Evolutionary conservation across 2,797 vertebrate genomes (phyloP).

Genomic region (Silurus lanzhouensis): DNA sequence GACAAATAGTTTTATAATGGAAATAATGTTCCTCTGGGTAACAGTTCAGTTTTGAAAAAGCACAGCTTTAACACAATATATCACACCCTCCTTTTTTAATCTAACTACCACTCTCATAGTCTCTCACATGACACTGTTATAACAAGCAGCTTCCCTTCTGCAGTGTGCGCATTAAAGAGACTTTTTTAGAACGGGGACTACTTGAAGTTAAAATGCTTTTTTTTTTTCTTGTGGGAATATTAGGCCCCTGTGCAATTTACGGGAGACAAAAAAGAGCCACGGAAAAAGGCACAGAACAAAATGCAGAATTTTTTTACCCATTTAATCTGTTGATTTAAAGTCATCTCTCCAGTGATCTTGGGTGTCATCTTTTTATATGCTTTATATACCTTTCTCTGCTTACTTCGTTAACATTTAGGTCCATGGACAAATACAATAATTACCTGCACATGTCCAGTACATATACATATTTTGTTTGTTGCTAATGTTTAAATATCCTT

Average conservation of each 20-base stretch:
- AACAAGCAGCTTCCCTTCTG: constrained; percentile 34
- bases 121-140: constrained; percentile 19
- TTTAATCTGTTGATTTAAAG: constrained; percentile 60
- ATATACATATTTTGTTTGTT: not conserved
- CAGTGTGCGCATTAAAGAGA: constrained; percentile 49
- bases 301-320: constrained; percentile 57
- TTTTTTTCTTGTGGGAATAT: constrained; percentile 49
- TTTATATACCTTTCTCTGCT: constrained; percentile 39
- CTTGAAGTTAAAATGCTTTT: constrained; percentile 55
- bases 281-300: constrained; percentile 49
- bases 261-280: constrained; percentile 36
- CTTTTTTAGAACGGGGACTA: constrained; percentile 44
- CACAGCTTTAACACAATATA: constrained; percentile 19
- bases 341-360: constrained; percentile 54
- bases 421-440: not conserved
- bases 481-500: not conserved
- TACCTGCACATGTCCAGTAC: not conserved
- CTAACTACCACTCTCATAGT: not conserved
- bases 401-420: constrained; percentile 29
- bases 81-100: not conserved
- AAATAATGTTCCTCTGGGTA: constrained; percentile 7
- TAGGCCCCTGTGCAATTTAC: constrained; percentile 51
- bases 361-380: constrained; percentile 45
- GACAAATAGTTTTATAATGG: not conserved
- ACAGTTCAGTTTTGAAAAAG: constrained; percentile 13